Base-by-base conservation (phyloP, 2,113 vertebrate species). In the Aviceda subcristata region DNA sequence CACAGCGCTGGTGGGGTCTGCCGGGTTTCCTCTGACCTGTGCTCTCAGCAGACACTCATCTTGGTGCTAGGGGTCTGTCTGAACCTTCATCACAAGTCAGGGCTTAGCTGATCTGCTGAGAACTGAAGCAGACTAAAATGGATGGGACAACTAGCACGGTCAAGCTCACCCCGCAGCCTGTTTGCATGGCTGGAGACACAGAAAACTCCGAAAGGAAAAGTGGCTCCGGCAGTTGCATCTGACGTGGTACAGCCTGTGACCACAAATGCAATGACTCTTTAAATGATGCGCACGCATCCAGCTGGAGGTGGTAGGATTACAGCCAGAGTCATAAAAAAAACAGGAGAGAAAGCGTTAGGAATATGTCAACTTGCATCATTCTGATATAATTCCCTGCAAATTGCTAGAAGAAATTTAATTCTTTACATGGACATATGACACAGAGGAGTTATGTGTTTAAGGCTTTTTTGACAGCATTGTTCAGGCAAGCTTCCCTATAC, bases 251-350 rank as follows among this genome's bases (percentile, higher is more conserved):
- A n/a, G 78, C 60, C 56, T 24, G 48, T 29, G 67, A 45, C 38
- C 38, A 14, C 1, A 1, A 14, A 4, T 6, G 38, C 36, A 18
- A 8, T 32, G 21, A 9, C 34, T n/a, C 34, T 51, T 57, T 23
- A 38, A 53, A 26, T 6, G 27, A 36, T 12, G 24, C 1, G 1
- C 9, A 12, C 1, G 0, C n/a, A 8, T 15, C 27, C n/a, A 48
- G 22, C 56, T 48, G 74, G 79, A 64, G 17, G 27, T 36, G 39
- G 23, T 18, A 46, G 69, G 74, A 12, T 29, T 55, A 48, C 60
- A 56, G 46, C 15, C 29, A 46, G 23, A 8, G 7, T 30, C 56
- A n/a, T 3, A 30, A 38, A 30, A 43, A 43, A 38, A 38, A 20
- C 11, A 57, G 53, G 48, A 80, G 32, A 38, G 41, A 24, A 76